phyloP scores from a whole-genome alignment of 2,797 vertebrate species.

The Gadopsis marmoratus region DNA sequence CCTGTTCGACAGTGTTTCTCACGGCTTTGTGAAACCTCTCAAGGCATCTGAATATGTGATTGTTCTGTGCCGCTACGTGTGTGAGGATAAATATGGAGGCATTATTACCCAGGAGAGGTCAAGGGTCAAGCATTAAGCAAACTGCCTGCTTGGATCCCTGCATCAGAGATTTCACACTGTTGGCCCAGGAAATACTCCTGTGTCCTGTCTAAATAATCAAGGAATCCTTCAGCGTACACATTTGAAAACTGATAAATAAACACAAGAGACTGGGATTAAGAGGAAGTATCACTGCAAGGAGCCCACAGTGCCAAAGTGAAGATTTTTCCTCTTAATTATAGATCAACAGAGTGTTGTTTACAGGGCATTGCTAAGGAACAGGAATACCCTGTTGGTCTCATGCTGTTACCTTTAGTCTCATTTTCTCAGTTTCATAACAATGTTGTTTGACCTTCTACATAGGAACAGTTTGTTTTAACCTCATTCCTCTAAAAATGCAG shows the following conservation, averaged over 20 bases:
- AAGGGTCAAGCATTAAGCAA: slow-evolving; percentile 87
- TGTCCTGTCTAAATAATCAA: slow-evolving; percentile 87
- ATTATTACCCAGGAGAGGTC: slow-evolving; percentile 89
- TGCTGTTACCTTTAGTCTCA: slow-evolving; percentile 81
- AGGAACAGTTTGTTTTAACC: slow-evolving; percentile 86
- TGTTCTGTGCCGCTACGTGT: slow-evolving; percentile 79
- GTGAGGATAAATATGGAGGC: slow-evolving; percentile 81
- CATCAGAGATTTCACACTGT: slow-evolving; percentile 82
- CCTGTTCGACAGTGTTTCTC: slow-evolving; percentile 56
- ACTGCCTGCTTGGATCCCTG: slow-evolving; percentile 80
- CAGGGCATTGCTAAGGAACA: slow-evolving; percentile 66
- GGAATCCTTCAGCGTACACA: slow-evolving; percentile 84
- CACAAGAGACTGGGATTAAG: slow-evolving; percentile 82
- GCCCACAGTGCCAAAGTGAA: slow-evolving; percentile 74
- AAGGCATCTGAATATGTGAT: slow-evolving; percentile 80
- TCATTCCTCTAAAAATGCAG: slow-evolving; percentile 82
- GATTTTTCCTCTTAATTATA: slow-evolving; percentile 79
- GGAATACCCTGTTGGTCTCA: slow-evolving; percentile 72
- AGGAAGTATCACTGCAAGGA: slow-evolving; percentile 66
- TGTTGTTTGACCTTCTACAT: slow-evolving; percentile 88
- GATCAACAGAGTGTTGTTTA: slow-evolving; percentile 70
- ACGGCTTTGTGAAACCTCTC: slow-evolving; percentile 64
- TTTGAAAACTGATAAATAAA: slow-evolving; percentile 87
- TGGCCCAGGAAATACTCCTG: slow-evolving; percentile 84
- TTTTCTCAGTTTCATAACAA: slow-evolving; percentile 79